Evolutionary conservation across 2,888 invertebrate species (phyloP).

Genomic region (Pristionchus arcanus): DNA sequence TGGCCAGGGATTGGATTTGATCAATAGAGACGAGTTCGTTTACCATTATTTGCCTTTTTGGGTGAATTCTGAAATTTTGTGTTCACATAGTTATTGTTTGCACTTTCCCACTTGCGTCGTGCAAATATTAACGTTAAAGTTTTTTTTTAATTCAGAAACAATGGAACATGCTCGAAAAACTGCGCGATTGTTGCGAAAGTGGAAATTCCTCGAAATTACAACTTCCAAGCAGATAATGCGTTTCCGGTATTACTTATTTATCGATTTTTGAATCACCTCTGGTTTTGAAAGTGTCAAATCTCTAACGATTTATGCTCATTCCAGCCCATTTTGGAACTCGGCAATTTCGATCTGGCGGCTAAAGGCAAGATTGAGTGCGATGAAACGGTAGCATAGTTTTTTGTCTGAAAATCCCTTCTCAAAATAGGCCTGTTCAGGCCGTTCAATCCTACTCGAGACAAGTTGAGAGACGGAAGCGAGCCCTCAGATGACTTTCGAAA

Average conservation of each 20-base stretch:
- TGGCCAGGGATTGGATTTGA: background rate
- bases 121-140: too few species aligned
- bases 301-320: background rate
- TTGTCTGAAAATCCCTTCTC: too few species aligned
- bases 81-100: too few species aligned
- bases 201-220: background rate
- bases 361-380: background rate
- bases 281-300: background rate
- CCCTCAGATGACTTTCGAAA: too few species aligned
- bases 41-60: too few species aligned
- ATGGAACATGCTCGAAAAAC: background rate
- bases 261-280: background rate
- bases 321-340: background rate
- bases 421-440: too few species aligned
- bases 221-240: background rate
- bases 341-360: background rate
- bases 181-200: background rate
- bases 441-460: too few species aligned
- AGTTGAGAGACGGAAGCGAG: too few species aligned
- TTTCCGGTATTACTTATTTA: background rate
- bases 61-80: too few species aligned
- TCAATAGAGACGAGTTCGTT: background rate
- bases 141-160: background rate
- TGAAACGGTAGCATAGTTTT: too few species aligned
- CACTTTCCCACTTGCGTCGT: too few species aligned